A percentile compares a stretch with the other conserved stretches of the same genome.
These are phyloP conservation scores for Papilio dardanus DNA, from an alignment of 1,140 invertebrate genomes.

Conservation along the genomic window DNA sequence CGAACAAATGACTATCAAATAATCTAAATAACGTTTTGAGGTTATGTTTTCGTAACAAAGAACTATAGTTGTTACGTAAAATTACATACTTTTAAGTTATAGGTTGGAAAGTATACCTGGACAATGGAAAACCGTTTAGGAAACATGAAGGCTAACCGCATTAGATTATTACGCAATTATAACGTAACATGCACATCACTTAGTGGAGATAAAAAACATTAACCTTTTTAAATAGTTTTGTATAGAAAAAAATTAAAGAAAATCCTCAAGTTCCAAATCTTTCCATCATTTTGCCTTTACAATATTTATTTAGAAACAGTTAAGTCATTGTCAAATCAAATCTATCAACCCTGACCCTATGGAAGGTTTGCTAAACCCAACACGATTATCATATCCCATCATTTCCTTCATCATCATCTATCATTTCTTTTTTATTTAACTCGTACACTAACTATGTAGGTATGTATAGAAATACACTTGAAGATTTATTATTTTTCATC, in stretches of 20 bases:
- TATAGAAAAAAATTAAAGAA: no score
- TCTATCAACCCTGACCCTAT: no score
- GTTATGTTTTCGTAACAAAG: background rate
- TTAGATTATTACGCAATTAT: background rate
- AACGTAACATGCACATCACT: background rate
- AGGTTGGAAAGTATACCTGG: background rate
- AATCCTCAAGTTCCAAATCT: no score
- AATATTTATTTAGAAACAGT: no score
- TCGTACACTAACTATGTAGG: background rate
- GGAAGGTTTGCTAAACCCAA: no score
- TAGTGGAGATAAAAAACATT: no score
- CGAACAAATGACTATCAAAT: background rate
- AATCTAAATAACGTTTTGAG: background rate
- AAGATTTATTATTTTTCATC: slow-evolving; percentile 3
- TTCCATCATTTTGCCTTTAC: no score
- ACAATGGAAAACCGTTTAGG: slow-evolving; percentile 7
- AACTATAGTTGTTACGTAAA: background rate
- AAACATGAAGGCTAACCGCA: background rate
- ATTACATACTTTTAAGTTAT: background rate
- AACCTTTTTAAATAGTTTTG: no score
- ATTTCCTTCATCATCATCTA: no score
- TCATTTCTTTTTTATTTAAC: slow-evolving; percentile 16
- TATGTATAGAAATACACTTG: background rate
- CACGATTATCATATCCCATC: no score
- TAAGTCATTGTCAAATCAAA: no score